Evolutionary conservation across 2,113 vertebrate species (phyloP).

Genomic region (Phalacrocorax brasilianus): DNA sequence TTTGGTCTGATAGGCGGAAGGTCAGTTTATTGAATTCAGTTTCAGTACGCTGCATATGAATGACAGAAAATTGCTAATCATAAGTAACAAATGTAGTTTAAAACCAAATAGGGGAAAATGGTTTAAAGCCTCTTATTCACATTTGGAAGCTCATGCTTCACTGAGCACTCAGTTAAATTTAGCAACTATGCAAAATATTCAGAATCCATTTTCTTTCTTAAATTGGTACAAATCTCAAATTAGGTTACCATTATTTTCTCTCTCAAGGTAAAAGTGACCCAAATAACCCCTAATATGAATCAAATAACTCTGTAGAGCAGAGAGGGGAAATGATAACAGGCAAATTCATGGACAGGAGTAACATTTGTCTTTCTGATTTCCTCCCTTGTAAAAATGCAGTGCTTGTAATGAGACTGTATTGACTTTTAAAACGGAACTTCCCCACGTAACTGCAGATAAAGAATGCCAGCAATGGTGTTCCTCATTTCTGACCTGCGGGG

Average conservation of each 20-base stretch:
- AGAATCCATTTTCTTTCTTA: constrained; percentile 18
- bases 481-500: background rate
- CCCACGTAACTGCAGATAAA: background rate
- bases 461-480: background rate
- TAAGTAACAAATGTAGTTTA: constrained; percentile 9
- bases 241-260: constrained; percentile 15
- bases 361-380: background rate
- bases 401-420: background rate
- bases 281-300: constrained; percentile 28
- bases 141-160: background rate
- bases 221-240: constrained; percentile 39
- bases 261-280: constrained; percentile 17
- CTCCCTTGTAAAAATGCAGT: background rate
- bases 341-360: background rate
- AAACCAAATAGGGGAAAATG: constrained; percentile 14
- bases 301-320: constrained; percentile 6
- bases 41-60: background rate
- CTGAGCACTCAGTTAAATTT: constrained; percentile 4
- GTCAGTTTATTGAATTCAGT: background rate
- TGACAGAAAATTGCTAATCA: background rate
- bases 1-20: constrained; percentile 13
- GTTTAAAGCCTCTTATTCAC: background rate
- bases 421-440: background rate
- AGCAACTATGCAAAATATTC: constrained; percentile 38
- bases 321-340: background rate